Evolutionary conservation across 1,140 invertebrate species (phyloP), one percentile per base, ranked within the genome.

Genomic region (Pemphigus obesinymphae): DNA sequence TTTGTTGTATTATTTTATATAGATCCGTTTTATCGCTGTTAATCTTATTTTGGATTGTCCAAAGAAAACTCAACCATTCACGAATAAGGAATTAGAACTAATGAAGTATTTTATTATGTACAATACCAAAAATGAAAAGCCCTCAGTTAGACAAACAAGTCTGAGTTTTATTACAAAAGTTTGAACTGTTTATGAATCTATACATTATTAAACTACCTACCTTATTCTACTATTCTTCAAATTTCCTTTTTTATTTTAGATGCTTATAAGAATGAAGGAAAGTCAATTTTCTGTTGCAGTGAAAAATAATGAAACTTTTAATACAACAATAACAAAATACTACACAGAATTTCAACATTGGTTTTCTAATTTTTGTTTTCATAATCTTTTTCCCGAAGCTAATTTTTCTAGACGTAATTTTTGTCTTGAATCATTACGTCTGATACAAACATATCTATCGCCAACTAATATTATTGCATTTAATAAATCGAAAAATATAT

Each of bases 81-180:
- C n/a, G 5, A 17, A 50, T 7, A 53, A 66, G 15, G 55, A 80
- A 34, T 50, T 82, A 17, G 61, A 82, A 31, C n/a, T 82, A 37
- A 78, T 78, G 20, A 66, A 76, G 45, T 72, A 58, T 58, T 95
- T 93, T 87, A 85, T 95, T 29, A 85, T 87, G 20, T 90, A 91
- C 84, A 96, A 96, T 87, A 87, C 93, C 26, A 91, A 91, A 84
- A 91, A 90, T 84, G 92, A 94, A 85, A 89, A 90, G 40, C 90
- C 93, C 1, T 88, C 88, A 83, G 87, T 89, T n/a, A 86, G 90
- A 1, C 91, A 91, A 84, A 89, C 90, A 83, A 89, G 89, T 73
- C 85, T 92, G 2, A 88, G 90, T 2, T 83, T 90, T 7, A 87
- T 91, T 48, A 91, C 91, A 85, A 94, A 93, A 88, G 91, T 91